Conservation (phyloP, 2,113 vertebrate species). For the Physeter macrocephalus region DNA sequence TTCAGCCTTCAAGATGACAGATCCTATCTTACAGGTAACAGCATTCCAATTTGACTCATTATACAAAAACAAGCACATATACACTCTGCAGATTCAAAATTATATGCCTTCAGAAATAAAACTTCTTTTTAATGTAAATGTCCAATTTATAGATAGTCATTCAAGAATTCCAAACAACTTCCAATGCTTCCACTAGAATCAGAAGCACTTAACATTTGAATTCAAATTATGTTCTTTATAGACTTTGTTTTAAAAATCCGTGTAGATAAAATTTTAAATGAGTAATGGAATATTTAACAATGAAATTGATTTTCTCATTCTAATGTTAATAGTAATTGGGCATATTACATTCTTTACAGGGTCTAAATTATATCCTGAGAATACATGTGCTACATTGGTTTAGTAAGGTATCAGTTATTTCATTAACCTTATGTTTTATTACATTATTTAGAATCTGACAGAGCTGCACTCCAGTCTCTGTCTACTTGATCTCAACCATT, state of each 20-base stretch:
- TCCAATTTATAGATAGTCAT: conserved; percentile 34
- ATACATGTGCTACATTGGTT: neutral
- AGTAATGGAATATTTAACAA: conserved; percentile 40
- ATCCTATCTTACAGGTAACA: conserved; percentile 43
- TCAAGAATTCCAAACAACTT: conserved; percentile 30
- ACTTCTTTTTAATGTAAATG: conserved; percentile 33
- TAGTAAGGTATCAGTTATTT: neutral
- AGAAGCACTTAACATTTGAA: conserved; percentile 46
- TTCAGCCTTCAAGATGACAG: conserved; percentile 58
- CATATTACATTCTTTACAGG: neutral
- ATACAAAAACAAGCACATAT: neutral
- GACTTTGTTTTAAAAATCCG: conserved; percentile 41
- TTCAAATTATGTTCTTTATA: conserved; percentile 44
- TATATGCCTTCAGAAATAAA: conserved; percentile 32
- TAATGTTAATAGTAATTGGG: conserved; percentile 42
- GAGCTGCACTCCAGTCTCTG: neutral
- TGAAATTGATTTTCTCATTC: conserved; percentile 12
- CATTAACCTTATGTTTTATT: conserved; percentile 15
- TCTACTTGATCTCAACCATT: neutral
- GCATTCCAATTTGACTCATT: conserved; percentile 49
- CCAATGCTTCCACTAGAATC: neutral
- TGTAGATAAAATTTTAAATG: conserved; percentile 21
- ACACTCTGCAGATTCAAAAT: conserved; percentile 36
- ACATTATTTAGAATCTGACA: conserved; percentile 29
- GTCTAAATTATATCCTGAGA: conserved; percentile 31